Evolutionary conservation across 2,888 invertebrate species (phyloP), one percentile per base, ranked within the genome.

Genomic region (Clivina fossor): DNA sequence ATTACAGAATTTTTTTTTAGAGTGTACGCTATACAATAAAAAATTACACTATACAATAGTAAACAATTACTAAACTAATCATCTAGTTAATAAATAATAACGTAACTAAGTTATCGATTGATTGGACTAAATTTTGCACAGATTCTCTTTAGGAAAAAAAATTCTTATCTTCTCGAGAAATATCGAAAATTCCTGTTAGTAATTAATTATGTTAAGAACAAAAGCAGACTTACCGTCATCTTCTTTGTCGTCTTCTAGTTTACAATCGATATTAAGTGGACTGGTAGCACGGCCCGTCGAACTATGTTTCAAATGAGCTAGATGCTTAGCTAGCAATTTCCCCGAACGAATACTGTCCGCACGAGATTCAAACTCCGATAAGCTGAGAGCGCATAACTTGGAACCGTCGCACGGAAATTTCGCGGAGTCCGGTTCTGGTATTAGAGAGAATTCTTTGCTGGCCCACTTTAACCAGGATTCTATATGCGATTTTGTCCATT

Each of bases 401-500:
- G 69, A 66, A 3, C 85, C 85, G 3, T 72, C 75, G 53, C 68
- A 71, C 5, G 84, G 83, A 67, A 85, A 80, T 61, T 76, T 72
- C 16, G 71, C 61, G 2, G 75, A 65, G 61, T 78, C 76, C 28
- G 82, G 81, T 58, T 72, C 66, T 4, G 80, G 80, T 38, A 75
- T 73, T 57, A 85, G 75, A 30, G 79, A 73, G 65, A 85, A 84
- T 63, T 80, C 79, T 48, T 75, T 75, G 22, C 78, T 75, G 64
- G 81, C 78, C 84, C 85, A 85, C 33, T 72, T 70, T 38, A 85
- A 69, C 85, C 85, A 85, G 40, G 78, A 76, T 55, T 72, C 71
- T 59, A 85, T 80, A 68, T 85, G 80, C 22, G 71, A 71, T 11
- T 72, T 66, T 57, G 74, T 78, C 85, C 85, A 85, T 67, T 80